Evolutionary conservation across 2,888 invertebrate species (phyloP), one percentile per base, ranked within the genome.

Genomic region (Glaucopsyche alexis): DNA sequence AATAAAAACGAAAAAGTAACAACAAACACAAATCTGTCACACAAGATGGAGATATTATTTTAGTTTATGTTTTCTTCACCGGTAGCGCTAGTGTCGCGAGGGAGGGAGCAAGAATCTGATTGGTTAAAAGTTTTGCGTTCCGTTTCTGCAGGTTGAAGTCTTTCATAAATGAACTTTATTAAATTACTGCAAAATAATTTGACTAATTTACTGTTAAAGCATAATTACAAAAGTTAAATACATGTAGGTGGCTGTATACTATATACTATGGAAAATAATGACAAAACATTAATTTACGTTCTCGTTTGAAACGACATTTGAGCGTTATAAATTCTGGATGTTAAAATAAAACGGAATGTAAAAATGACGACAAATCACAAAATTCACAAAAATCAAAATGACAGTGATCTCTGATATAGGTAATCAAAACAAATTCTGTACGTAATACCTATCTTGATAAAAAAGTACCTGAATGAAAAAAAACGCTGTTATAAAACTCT

Each of bases 21-120:
- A 93, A 93, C 93, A 93, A 93, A 93, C 93, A 93, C 93, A 94
- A 94, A 94, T 94, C 94, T 94, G 94, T 90, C 94, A 94, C 89
- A 90, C 93, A 94, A 94, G 93, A 94, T 94, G 94, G 94, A 94
- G 94, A 94, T 94, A 94, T 91, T 90, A 91, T 86, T 85, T 83
- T 90, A 93, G 90, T 94, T 93, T 85, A 79, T 83, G 81, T 87
- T 88, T 87, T 83, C 83, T 79, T 84, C 94, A 88, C 89, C 73
- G 82, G 89, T 80, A 87, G 93, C 94, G 94, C 90, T 86, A 80
- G 75, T 73, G 78, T 83, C 80, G 80, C 76, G 76, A 85, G 83
- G 87, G 85, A 85, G 86, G 88, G 87, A 83, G 80, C 80, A 78
- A 60, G 76, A 72, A 76, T 79, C 72, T 79, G 75, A 92, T 91